These are phyloP conservation scores for Protosalanx chinensis DNA, from an alignment of 2,797 vertebrate genomes.

Conservation along the genomic window DNA sequence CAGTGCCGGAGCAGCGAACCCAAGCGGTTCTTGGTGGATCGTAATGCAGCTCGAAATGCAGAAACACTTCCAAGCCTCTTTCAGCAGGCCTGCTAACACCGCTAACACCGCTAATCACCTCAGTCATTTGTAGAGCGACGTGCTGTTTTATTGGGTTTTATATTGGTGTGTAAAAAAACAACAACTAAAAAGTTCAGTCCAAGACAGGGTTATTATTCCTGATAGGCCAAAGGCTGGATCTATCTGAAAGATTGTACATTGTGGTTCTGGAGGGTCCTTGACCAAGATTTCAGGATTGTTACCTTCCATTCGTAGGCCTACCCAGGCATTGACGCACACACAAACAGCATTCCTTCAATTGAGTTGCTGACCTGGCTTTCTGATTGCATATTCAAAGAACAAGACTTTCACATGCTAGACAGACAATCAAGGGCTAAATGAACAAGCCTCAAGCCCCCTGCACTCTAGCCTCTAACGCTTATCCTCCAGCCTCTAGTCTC, in stretches of 20 bases:
- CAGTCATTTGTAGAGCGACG: neutral
- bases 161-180: no score
- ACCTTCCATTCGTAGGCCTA: neutral
- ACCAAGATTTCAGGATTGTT: neutral
- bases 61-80: conserved; percentile 12
- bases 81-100: conserved; percentile 6
- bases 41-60: conserved; percentile 17
- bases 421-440: conserved; percentile 3
- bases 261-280: neutral
- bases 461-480: no score
- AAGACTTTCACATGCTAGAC: conserved; percentile 5
- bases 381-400: neutral
- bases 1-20: conserved; percentile 17
- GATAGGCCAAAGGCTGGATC: neutral
- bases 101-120: neutral
- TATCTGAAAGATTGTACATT: neutral
- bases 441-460: neutral
- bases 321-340: neutral
- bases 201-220: neutral
- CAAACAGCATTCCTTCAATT: conserved; percentile 1
- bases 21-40: conserved; percentile 26
- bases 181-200: no score
- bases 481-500: neutral
- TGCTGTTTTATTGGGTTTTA: conserved; percentile 1
- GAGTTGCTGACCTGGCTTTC: conserved; percentile 3